Conservation (phyloP, 2,113 vertebrate genomes). For the Eolophus roseicapilla region DNA sequence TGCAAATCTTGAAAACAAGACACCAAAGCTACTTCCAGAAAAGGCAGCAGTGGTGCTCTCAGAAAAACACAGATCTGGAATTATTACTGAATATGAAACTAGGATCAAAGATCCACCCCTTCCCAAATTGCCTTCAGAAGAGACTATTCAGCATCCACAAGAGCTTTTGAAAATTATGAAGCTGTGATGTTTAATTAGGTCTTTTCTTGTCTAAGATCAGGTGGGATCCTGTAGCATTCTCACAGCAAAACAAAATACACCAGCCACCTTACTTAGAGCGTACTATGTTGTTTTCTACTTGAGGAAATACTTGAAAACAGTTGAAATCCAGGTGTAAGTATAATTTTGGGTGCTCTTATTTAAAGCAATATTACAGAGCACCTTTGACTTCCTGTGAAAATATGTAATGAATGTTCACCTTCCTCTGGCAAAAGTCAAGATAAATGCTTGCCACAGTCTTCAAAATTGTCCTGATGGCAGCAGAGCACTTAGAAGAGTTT, state of each 20-base stretch:
- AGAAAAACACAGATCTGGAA: neutral
- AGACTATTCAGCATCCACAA: neutral
- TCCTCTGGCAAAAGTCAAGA: neutral
- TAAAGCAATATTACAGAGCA: neutral
- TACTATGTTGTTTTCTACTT: neutral
- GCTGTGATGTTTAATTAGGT: neutral
- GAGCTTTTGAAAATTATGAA: neutral
- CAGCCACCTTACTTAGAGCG: neutral
- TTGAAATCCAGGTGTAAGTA: neutral
- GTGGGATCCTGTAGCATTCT: neutral
- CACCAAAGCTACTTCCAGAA: neutral
- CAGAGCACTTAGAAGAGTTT: neutral
- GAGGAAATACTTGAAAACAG: neutral
- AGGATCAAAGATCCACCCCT: neutral
- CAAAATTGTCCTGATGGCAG: neutral
- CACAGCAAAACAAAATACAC: neutral
- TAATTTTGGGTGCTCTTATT: neutral
- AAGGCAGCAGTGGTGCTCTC: neutral
- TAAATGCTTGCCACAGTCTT: neutral
- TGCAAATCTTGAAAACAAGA: neutral
- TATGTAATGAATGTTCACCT: rapidly evolving
- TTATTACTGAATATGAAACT: neutral
- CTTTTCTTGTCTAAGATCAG: neutral
- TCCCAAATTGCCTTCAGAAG: neutral
- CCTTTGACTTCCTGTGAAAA: neutral